Base-by-base conservation (phyloP, 2,113 vertebrate species). In the Atlantisia rogersi region DNA sequence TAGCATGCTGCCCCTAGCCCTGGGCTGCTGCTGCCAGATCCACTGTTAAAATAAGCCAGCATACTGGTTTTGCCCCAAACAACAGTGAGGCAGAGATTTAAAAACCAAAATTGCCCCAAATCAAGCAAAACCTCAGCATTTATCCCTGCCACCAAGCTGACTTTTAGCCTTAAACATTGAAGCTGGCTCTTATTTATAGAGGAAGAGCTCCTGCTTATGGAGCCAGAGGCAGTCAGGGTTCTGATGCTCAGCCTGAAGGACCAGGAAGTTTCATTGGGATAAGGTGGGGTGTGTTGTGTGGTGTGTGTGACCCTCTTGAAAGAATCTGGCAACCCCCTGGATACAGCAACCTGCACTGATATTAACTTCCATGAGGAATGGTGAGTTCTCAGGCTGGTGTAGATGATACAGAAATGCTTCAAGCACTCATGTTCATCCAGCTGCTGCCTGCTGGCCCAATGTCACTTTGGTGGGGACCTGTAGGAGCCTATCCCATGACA, bases 351-450 rank as follows among this genome's bases (percentile, higher is more conserved):
- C 52, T 93, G 70, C 6, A 4, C 4, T 63, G 46, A 21, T 70
- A 1, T 0, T 67, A 10, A 0, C 8, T 56, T 31, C 7, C 12
- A 2, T 10, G 63, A 63, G 55, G 19, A 62, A 2, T 22, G 8
- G 32, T 0, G 56, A 29, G 4, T 8, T 80, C 5, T 14, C 12
- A 29, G 31, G n/a, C 0, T 80, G 44, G 3, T 62, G 76, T 16
- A 48, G 44, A n/a, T 88, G 14, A 1, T 4, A 6, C 12, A 50
- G 40, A 77, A 90, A 37, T 46, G 40, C 56, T 86, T n/a, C 9
- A 6, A 88, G 68, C 50, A 65, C 63, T 40, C 1, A 0, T 68
- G 58, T 44, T 56, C 20, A 5, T 6, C 32, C 6, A 32, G 25
- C 20, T 92, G 76, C 92, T 85, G 89, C 55, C 63, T 90, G 5